Conservation (phyloP, 2,888 invertebrate species). For the Oxystoma pomonae region DNA sequence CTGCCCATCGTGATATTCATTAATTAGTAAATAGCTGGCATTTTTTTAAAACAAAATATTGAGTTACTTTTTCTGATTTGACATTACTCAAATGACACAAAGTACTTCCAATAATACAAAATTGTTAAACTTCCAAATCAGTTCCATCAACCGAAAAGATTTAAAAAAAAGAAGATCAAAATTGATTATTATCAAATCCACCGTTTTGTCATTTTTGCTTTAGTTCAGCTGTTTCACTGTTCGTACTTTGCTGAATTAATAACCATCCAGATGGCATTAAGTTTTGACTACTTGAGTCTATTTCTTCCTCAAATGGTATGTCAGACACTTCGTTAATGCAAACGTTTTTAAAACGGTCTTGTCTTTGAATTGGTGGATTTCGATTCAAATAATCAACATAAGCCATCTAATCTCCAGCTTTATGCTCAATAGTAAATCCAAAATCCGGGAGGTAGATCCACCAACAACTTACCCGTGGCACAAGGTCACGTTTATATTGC, state of each 20-base stretch:
- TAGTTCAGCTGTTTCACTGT: slow-evolving; percentile 22
- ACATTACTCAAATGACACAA: background rate
- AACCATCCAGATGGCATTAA: background rate
- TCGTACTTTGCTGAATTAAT: slow-evolving; percentile 14
- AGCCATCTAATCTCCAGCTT: background rate
- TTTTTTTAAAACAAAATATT: background rate
- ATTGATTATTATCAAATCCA: background rate
- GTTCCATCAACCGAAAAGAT: too few relatives aligned
- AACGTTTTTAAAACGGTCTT: too few relatives aligned
- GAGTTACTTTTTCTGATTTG: background rate
- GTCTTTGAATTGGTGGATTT: background rate
- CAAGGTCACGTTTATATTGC: background rate
- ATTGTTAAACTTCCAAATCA: too few relatives aligned
- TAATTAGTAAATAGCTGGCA: background rate
- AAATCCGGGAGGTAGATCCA: background rate
- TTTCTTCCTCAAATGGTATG: background rate
- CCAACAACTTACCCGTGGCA: background rate
- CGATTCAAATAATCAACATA: background rate
- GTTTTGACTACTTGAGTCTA: background rate
- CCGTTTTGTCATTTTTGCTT: slow-evolving; percentile 13
- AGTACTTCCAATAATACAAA: background rate
- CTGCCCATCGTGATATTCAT: background rate
- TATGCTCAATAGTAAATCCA: too few relatives aligned
- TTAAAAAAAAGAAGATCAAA: too few relatives aligned
- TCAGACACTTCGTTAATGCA: too few relatives aligned